phyloP scores from a whole-genome alignment of 2,113 vertebrate species.

The Brienomyrus longianalis region DNA sequence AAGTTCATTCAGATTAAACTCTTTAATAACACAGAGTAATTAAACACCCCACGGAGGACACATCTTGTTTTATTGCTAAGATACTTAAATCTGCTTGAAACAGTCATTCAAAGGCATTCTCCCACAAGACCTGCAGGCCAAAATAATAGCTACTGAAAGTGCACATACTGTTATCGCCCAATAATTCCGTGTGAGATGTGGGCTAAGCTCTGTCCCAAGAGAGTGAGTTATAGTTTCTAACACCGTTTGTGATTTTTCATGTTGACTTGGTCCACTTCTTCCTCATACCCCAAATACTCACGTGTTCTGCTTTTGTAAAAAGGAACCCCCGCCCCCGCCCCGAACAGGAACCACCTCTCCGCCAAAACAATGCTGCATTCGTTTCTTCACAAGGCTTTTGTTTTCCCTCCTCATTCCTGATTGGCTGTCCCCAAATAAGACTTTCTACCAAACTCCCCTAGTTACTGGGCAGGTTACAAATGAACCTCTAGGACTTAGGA shows the following conservation, averaged over 20 bases:
- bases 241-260: not conserved
- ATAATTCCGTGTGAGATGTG: not conserved
- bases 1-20: constrained; percentile 22
- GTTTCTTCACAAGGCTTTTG: not conserved
- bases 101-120: not conserved
- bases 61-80: not conserved
- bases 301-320: not conserved
- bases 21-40: constrained; percentile 21
- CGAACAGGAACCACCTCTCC: not conserved
- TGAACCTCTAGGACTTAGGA: not conserved
- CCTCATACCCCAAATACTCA: not conserved
- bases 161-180: not conserved
- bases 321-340: not conserved
- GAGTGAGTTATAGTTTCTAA: not conserved
- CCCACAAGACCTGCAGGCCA: not conserved
- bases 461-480: not conserved
- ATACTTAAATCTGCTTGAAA: not conserved
- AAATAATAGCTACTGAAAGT: not conserved
- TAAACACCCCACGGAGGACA: constrained; percentile 16
- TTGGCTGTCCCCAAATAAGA: not conserved
- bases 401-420: not conserved
- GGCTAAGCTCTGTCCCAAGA: not conserved
- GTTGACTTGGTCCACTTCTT: not conserved
- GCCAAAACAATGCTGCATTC: not conserved
- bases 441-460: not conserved